Base-by-base conservation (phyloP, 2,888 invertebrate genomes). In the Amaurobius ferox region DNA sequence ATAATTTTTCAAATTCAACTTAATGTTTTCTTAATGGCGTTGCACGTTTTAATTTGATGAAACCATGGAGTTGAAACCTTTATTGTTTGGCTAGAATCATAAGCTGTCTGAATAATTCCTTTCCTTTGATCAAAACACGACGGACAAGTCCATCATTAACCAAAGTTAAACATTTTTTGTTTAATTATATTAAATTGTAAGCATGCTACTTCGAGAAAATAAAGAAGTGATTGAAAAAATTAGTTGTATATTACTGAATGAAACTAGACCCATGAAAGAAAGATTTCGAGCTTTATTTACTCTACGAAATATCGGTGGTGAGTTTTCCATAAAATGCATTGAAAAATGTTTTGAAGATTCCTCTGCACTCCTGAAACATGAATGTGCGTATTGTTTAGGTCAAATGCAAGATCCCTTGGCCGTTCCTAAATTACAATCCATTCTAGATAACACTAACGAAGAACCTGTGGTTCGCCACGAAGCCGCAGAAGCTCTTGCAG, bases 401-500 rank as follows among this genome's bases (percentile, higher is more conserved):
- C 99, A 99, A 93, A 99, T 99, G 98, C 96, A 96, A 92, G 96
- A 98, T 91, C 90, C 92, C 35, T 91, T 92, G 62, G 98, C 99
- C 0, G 94, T 98, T 89, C 94, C 95, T 0, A 91, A 94, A 39
- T 93, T 99, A 0, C 93, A 93, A 16, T 92, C 93, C 86, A 95
- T 98, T 0, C 92, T 99, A 66, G 93, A 95, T 91, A 95, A 99
- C 91, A 91, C 91, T 66, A 91, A 92, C 0, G 96, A 98, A 91
- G 97, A 98, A 90, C 95, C 98, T 0, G 99, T 99, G 94, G 99
- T 99, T 11, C 94, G 99, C 26, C 0, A 61, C 26, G 61, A n/a
- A n/a, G n/a, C n/a, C 90, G 98, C 96, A 86, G 99, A 99, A 94
- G 99, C 99, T 1, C 92, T 99, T 26, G 99, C 98, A 6, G 99